Evolutionary conservation across 1,140 invertebrate species (phyloP), one percentile per base, ranked within the genome.

Genomic region (Saccostrea cuccullata): DNA sequence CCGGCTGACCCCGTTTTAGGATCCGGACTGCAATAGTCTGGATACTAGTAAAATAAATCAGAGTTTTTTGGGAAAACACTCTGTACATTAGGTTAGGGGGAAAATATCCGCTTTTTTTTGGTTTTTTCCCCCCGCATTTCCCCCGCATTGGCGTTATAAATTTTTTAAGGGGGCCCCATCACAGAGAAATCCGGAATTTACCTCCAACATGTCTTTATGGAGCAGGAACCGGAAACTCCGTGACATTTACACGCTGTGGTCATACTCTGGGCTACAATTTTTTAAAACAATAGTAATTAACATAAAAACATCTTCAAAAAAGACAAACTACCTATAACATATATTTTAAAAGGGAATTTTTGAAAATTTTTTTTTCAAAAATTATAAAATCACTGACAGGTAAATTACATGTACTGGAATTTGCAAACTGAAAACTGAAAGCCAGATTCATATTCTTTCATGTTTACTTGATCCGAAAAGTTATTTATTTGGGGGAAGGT

Each of bases 201-300:
- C 94, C 97, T 97, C 98, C 98, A 99, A 94, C 98, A 99, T 6
- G 98, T 99, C 94, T 97, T 97, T 95, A 99, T 96, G 8, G 98
- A 98, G 94, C 98, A 99, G 83, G 98, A 98, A 0, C 98, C 98
- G 73, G 98, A 99, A 23, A 99, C 98, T 9, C 98, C 98, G 94
- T 99, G 98, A 94, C 98, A 99, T 95, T 98, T 99, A 96, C 98
- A 99, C 15, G 93, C 92, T 30, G 87, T 93, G 0, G 89, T 92
- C 85, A 94, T 97, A 93, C 97, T 98, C 92, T 97, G 97, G 88
- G 98, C 97, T 23, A 98, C 97, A 8, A 98, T 97, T 98, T 98
- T n/a, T 91, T 36, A 92, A 91, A n/a, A 89, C 17, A 88, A 60
- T 56, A 30, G 2, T 87, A 26, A 86, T 26, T 2, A 58, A 83